Base-by-base conservation (phyloP, 2,113 vertebrate species). In the Ceratotherium simum region DNA sequence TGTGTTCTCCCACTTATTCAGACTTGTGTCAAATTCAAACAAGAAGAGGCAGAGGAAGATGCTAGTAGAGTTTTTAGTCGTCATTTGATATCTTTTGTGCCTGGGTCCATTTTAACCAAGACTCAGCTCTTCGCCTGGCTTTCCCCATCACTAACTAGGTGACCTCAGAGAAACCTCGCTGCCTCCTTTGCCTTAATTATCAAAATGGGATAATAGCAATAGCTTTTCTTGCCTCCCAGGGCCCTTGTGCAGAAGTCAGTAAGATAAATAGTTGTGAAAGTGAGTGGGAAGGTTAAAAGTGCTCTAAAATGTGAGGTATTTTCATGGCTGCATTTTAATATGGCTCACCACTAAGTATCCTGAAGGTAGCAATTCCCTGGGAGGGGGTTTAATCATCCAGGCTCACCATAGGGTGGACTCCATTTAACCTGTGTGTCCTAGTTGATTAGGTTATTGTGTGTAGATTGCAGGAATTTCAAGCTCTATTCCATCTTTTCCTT, bases 361-460 rank as follows among this genome's bases (percentile, higher is more conserved):
- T 56, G 89, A 95, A 97, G 93, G 97, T 83, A 92, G 84, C 94
- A 96, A 16, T 95, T 95, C 95, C 95, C 96, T 23, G 9, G n/a
- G 83, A 94, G 84, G 54, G 69, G 70, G 65, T 54, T 98, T 96
- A 96, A 92, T 97, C 96, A 96, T 96, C 90, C 2, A 9, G 85
- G 89, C 93, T 97, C 96, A 48, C 97, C 18, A 2, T 92, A 76
- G 97, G 94, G 97, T 84, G 64, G 95, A 90, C 95, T 94, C 87
- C 75, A 90, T 97, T 97, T 97, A 98, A 97, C 96, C 92, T 90
- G 90, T 86, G 92, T 85, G 93, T 95, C 96, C 96, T 58, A 42
- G 92, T 92, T 98, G 98, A 98, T 97, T 97, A 97, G 96, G 95
- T 96, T 97, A 97, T 97, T 98, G 97, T 98, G 96, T 96, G 58